Evolutionary conservation across 2,797 vertebrate species (phyloP).

Genomic region (Synaphobranchus kaupii): DNA sequence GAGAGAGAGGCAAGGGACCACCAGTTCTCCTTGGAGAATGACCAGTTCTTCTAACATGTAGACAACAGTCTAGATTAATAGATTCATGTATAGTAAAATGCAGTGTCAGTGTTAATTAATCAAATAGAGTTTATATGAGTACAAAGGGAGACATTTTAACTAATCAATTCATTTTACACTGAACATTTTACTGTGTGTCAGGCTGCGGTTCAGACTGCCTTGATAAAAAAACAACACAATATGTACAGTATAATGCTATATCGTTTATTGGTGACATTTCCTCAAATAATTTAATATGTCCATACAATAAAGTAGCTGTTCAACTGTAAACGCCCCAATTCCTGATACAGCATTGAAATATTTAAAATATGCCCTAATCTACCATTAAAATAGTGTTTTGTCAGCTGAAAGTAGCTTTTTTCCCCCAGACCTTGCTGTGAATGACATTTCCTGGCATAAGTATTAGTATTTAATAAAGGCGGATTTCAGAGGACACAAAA

Average conservation of each 20-base stretch:
- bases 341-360: not conserved
- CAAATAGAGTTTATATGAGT: not conserved
- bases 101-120: conserved; percentile 3
- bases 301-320: not conserved
- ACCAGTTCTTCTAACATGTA: not conserved
- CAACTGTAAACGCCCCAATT: not conserved
- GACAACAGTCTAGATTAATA: not conserved
- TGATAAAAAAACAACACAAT: conserved; percentile 25
- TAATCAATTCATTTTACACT: not conserved
- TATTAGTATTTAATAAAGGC: not conserved
- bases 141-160: not conserved
- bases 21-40: not conserved
- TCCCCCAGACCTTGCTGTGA: not conserved
- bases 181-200: conserved; percentile 6
- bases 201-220: not conserved
- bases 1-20: not conserved
- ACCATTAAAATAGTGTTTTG: not conserved
- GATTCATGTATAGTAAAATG: not conserved
- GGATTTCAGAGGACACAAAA: conserved; percentile 28
- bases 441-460: not conserved
- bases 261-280: conserved; percentile 58
- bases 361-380: not conserved
- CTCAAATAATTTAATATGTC: conserved; percentile 42
- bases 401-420: not conserved
- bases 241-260: conserved; percentile 37